A percentile compares a stretch with the other conserved stretches of the same genome.
These are phyloP conservation scores for Lepeophtheirus salmonis DNA, from an alignment of 1,140 invertebrate species.

Conservation along the genomic window DNA sequence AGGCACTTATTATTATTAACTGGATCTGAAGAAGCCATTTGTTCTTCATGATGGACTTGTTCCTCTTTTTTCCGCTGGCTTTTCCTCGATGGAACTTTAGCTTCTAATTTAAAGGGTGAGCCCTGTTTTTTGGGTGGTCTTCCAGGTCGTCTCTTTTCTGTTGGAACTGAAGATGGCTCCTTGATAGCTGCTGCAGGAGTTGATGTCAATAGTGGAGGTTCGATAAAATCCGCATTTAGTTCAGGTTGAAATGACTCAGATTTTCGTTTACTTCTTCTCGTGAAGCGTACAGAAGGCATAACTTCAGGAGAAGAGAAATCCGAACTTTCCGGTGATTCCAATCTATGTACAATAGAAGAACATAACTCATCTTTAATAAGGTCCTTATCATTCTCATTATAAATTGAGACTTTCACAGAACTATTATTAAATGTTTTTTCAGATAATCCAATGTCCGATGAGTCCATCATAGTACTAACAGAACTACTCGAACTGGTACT, in stretches of 20 bases:
- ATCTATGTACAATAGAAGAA: not conserved
- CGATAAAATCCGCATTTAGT: not conserved
- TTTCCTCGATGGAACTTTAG: too few relatives aligned
- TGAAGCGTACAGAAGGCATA: not conserved
- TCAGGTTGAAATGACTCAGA: not conserved
- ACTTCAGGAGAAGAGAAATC: not conserved
- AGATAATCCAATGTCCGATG: not conserved
- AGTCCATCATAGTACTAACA: not conserved
- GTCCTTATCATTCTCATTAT: not conserved
- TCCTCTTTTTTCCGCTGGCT: too few relatives aligned
- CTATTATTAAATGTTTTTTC: not conserved
- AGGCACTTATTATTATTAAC: too few relatives aligned
- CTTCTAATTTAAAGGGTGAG: too few relatives aligned
- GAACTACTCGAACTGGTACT: not conserved
- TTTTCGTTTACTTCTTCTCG: not conserved
- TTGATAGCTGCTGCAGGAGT: too few relatives aligned
- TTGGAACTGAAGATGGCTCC: too few relatives aligned
- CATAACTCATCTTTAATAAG: not conserved
- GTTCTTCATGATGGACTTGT: not conserved
- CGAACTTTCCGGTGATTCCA: not conserved
- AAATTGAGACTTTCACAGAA: not conserved
- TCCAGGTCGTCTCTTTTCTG: not conserved
- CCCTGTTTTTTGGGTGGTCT: not conserved
- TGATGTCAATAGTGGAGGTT: not conserved
- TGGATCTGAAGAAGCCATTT: not conserved